Conservation (phyloP, 2,113 vertebrate species). For the Catharus bicknelli region DNA sequence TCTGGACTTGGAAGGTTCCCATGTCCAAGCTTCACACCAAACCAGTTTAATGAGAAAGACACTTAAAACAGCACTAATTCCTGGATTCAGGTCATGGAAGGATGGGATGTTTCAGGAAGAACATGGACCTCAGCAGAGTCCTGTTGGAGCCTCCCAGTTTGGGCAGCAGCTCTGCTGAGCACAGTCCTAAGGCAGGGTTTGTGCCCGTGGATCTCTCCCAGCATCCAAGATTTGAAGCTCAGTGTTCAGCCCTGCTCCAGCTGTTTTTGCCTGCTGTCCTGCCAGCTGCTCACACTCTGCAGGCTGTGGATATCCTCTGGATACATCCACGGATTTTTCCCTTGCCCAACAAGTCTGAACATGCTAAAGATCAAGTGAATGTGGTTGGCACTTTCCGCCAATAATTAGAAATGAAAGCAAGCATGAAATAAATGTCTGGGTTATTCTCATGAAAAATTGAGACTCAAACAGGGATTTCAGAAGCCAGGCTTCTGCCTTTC, state of each 20-base stretch:
- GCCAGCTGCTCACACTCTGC: neutral
- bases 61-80: rapidly evolving
- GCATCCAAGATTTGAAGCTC: neutral
- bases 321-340: neutral
- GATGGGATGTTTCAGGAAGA: neutral
- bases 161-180: neutral
- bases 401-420: conserved; percentile 45
- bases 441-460: neutral
- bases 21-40: neutral
- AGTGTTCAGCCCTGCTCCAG: neutral
- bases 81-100: neutral
- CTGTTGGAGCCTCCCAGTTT: neutral
- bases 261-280: neutral
- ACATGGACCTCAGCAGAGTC: rapidly evolving
- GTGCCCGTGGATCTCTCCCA: neutral
- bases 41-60: neutral
- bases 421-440: neutral
- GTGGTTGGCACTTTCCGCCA: neutral
- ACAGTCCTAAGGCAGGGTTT: neutral
- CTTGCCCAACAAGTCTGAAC: neutral
- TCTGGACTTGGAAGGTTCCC: neutral
- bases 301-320: neutral
- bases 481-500: neutral
- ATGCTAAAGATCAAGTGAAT: neutral
- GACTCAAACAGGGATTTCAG: neutral